phyloP scores from a whole-genome alignment of 2,113 vertebrate genomes.

The Picathartes gymnocephalus region DNA sequence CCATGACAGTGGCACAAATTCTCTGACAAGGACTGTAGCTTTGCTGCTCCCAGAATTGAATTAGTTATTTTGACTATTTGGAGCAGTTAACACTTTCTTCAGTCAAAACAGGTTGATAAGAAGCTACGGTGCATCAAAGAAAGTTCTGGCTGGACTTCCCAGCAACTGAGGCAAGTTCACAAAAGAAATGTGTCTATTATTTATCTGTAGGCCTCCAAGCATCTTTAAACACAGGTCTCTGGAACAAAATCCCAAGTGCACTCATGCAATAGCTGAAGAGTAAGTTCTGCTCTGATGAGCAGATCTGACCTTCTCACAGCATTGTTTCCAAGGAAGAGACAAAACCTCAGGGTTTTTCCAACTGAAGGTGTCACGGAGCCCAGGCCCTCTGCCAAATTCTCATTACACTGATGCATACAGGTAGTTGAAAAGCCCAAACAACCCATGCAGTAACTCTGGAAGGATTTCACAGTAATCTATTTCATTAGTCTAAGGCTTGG shows the following conservation, averaged over 20 bases:
- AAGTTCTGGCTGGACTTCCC: neutral
- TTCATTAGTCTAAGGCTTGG: neutral
- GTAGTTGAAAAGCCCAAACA: neutral
- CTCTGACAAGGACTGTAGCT: neutral
- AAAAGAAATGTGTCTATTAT: neutral
- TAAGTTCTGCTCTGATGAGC: neutral
- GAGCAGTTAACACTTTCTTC: neutral
- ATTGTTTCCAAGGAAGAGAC: neutral
- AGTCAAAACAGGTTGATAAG: neutral
- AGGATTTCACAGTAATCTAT: neutral
- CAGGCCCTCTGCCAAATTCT: slow-evolving; percentile 16
- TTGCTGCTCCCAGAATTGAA: neutral
- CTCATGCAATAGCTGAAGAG: neutral
- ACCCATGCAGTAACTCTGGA: neutral
- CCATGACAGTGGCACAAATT: neutral
- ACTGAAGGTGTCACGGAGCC: neutral
- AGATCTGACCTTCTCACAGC: neutral
- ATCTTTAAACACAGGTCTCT: neutral
- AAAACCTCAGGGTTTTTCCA: neutral
- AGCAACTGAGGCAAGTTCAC: neutral
- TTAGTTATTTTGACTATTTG: neutral
- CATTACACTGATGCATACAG: neutral
- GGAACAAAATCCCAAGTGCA: neutral
- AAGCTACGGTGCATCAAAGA: rapidly evolving
- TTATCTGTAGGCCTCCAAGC: neutral